Percentiles rank a stretch among this genome's conserved stretches.
phyloP scores from a whole-genome alignment of 2,113 vertebrate genomes.

The Anhinga anhinga region DNA sequence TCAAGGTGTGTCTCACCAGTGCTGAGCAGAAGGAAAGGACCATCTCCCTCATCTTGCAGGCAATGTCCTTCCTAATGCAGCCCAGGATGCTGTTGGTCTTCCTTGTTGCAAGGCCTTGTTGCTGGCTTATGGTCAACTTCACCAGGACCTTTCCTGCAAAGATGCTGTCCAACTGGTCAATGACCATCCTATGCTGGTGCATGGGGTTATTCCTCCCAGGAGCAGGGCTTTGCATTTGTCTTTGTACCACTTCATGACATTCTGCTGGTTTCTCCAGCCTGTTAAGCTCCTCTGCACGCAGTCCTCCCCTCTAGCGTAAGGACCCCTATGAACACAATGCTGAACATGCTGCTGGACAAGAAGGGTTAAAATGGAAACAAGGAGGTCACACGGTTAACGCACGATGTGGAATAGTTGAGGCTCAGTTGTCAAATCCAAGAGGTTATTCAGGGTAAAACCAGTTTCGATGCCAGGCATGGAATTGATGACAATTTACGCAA shows the following conservation, averaged over 20 bases:
- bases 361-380: background rate
- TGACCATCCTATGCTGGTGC: background rate
- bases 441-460: conserved; percentile 6
- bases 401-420: background rate
- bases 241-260: background rate
- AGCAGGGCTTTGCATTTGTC: background rate
- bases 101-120: background rate
- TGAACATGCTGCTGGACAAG: background rate
- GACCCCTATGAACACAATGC: background rate
- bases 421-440: background rate
- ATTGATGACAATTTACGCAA: background rate
- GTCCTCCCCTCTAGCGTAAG: background rate
- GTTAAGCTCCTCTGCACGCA: background rate
- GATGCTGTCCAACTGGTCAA: background rate
- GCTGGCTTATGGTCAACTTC: background rate
- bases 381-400: background rate
- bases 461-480: background rate
- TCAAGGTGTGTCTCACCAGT: background rate
- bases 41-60: background rate
- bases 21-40: background rate
- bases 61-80: background rate
- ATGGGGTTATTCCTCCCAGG: background rate
- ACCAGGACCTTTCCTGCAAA: background rate
- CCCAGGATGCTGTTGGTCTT: background rate
- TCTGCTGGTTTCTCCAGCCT: background rate